Percentiles rank a stretch among this genome's conserved stretches.
These are phyloP conservation scores for Serrognathus titanus DNA, from an alignment of 2,888 invertebrate genomes.

Conservation along the genomic window DNA sequence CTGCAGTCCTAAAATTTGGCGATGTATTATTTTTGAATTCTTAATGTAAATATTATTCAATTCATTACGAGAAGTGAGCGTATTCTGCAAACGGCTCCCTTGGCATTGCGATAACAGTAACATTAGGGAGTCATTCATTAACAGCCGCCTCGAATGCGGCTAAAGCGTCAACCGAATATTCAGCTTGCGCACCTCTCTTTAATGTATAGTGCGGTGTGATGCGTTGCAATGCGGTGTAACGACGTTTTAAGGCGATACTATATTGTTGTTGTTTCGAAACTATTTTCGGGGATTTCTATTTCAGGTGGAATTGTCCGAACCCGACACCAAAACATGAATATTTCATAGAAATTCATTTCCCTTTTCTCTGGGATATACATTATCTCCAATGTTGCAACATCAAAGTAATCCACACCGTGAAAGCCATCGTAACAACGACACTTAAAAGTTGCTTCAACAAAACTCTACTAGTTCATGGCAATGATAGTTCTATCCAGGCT, in stretches of 20 bases:
- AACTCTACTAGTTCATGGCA: too few species aligned
- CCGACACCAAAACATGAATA: slow-evolving; percentile 25
- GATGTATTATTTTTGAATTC: slow-evolving; percentile 37
- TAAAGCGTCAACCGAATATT: slow-evolving; percentile 32
- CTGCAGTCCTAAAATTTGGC: slow-evolving; percentile 24
- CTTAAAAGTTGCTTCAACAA: too few species aligned
- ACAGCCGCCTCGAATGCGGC: slow-evolving; percentile 29
- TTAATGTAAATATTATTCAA: slow-evolving; percentile 43
- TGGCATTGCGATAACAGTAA: slow-evolving; percentile 38
- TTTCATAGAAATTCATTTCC: slow-evolving; percentile 29
- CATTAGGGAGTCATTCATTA: slow-evolving; percentile 41
- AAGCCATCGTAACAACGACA: too few species aligned
- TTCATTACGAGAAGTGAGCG: slow-evolving; percentile 39
- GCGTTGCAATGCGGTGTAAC: slow-evolving; percentile 13
- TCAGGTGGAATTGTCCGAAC: slow-evolving; percentile 23
- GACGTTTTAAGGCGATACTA: slow-evolving; percentile 13
- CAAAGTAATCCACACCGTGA: too few species aligned
- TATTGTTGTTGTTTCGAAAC: slow-evolving; percentile 17
- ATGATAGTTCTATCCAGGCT: too few species aligned
- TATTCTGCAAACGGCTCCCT: slow-evolving; percentile 39
- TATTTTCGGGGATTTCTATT: slow-evolving; percentile 25
- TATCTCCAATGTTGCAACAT: too few species aligned
- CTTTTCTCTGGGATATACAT: too few species aligned
- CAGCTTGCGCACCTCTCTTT: slow-evolving; percentile 26
- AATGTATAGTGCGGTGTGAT: slow-evolving; percentile 25